Percentiles rank a stretch among this genome's conserved stretches.
These are phyloP conservation scores for Pyrgus malvae DNA, from an alignment of 2,888 invertebrate genomes.

Conservation along the genomic window DNA sequence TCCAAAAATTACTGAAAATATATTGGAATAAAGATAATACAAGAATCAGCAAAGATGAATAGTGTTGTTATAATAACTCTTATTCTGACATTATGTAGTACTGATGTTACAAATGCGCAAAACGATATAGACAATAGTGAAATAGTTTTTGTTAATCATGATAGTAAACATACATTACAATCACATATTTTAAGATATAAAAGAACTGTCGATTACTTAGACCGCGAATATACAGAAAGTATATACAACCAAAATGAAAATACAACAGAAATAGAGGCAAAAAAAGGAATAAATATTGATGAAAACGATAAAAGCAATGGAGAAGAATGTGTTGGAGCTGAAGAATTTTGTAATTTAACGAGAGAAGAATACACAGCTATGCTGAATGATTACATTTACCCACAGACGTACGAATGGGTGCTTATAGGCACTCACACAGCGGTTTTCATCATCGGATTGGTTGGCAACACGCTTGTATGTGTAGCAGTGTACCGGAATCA, in stretches of 20 bases:
- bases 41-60: too few relatives aligned
- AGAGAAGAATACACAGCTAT: constrained; percentile 82
- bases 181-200: neutral
- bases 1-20: too few relatives aligned
- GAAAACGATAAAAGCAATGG: neutral
- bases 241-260: neutral
- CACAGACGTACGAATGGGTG: constrained; percentile 88
- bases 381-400: constrained; percentile 85
- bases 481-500: constrained; percentile 93
- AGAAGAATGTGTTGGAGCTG: constrained; percentile 64
- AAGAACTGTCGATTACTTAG: constrained; percentile 17
- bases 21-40: too few relatives aligned
- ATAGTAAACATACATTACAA: neutral
- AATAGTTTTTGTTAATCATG: too few relatives aligned
- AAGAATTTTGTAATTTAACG: constrained; percentile 71
- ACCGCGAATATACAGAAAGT: neutral
- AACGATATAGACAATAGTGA: too few relatives aligned
- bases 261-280: neutral
- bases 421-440: constrained; percentile 87
- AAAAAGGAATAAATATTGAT: neutral
- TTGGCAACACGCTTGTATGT: constrained; percentile 94
- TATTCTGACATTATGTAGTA: too few relatives aligned
- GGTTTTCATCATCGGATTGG: constrained; percentile 90
- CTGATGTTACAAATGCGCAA: too few relatives aligned
- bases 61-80: too few relatives aligned